Conservation (phyloP, 2,888 invertebrate genomes). For the Drosophila merina region DNA sequence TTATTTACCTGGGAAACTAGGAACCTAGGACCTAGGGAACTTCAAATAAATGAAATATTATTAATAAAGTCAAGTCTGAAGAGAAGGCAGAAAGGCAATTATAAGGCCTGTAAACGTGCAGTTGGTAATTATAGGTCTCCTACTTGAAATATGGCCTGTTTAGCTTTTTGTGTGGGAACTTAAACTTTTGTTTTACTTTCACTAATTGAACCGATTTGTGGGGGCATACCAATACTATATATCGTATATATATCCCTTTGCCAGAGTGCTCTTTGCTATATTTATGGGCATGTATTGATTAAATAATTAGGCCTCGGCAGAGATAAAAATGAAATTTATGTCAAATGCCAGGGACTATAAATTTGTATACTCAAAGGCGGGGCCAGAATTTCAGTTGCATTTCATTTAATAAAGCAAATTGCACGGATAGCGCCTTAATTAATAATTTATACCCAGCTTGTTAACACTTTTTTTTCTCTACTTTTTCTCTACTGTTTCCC, state of each 20-base stretch:
- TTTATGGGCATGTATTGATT: conserved; percentile 60
- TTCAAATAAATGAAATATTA: conserved; percentile 7
- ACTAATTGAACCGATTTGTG: conserved; percentile 37
- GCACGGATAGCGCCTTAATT: conserved; percentile 36
- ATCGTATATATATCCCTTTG: not conserved
- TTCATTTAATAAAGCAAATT: conserved; percentile 35
- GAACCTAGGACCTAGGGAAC: not conserved
- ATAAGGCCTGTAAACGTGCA: not conserved
- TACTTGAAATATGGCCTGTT: conserved; percentile 16
- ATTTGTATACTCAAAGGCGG: conserved; percentile 13
- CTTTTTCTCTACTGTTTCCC: not conserved
- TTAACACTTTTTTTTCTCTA: conserved; percentile 44
- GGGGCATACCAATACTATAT: conserved; percentile 8
- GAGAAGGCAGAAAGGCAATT: not conserved
- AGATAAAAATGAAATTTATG: conserved; percentile 36
- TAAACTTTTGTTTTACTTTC: conserved; percentile 45
- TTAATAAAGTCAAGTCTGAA: not conserved
- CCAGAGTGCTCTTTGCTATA: conserved; percentile 47
- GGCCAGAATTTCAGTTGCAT: conserved; percentile 22
- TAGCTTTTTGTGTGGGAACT: conserved; percentile 49
- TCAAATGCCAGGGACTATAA: conserved; percentile 30
- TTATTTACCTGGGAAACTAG: conserved; percentile 19
- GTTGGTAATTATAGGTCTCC: conserved; percentile 31
- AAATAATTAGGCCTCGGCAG: conserved; percentile 54
- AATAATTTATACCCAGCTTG: conserved; percentile 52